These are phyloP conservation scores for Blomia tropicalis DNA, from an alignment of 2,888 invertebrate species.

Conservation along the genomic window DNA sequence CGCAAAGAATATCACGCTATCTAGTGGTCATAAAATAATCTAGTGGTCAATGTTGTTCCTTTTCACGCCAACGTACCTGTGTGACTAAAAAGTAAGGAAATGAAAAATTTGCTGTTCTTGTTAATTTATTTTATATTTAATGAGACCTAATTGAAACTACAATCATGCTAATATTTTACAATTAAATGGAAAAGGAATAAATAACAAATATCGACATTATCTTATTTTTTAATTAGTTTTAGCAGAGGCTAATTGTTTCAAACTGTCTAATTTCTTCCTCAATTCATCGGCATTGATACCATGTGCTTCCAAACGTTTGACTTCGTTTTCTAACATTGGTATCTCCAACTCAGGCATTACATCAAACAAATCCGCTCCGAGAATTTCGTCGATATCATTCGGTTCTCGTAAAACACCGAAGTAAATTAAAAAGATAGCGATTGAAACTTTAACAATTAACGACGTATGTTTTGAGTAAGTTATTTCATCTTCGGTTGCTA, in stretches of 20 bases:
- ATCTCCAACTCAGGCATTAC: constrained; percentile 21
- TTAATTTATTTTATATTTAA: no score
- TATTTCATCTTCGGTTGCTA: constrained; percentile 11
- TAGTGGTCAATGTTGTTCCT: no score
- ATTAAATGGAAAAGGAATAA: not conserved
- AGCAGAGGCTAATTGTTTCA: constrained; percentile 16
- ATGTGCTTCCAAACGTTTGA: not conserved
- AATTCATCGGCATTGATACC: constrained; percentile 13
- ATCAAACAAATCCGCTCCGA: constrained; percentile 16
- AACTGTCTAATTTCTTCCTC: constrained; percentile 15
- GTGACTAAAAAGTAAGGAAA: no score
- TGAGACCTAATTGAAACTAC: no score
- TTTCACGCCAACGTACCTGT: no score
- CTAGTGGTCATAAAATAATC: no score
- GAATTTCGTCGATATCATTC: constrained; percentile 23
- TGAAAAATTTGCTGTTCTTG: no score
- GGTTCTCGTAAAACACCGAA: constrained; percentile 23
- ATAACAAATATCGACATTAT: no score
- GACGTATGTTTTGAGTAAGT: constrained; percentile 3
- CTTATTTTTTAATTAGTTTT: no score
- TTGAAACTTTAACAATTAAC: not conserved
- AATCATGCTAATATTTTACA: not conserved
- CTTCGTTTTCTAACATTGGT: constrained; percentile 22
- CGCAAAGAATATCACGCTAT: no score
- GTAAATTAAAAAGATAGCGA: constrained; percentile 16